phyloP scores from a whole-genome alignment of 2,113 vertebrate genomes.

The Xyrauchen texanus region DNA sequence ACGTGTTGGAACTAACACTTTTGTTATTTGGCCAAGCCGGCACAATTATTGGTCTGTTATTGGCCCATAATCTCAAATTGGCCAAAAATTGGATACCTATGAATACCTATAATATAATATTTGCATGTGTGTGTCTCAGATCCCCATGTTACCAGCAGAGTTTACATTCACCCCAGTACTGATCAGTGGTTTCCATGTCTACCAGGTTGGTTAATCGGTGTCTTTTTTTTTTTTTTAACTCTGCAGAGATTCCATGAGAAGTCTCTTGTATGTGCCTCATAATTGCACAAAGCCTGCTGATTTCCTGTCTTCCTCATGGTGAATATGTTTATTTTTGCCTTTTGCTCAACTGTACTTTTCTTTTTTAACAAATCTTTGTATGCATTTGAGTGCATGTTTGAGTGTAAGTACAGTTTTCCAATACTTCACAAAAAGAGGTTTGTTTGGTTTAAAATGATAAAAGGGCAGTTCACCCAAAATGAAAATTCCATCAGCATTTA shows the following conservation, averaged over 20 bases:
- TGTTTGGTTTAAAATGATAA: too few species aligned
- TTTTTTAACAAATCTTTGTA: not conserved
- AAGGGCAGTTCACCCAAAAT: too few species aligned
- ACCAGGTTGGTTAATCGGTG: conserved; percentile 28
- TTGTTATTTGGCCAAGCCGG: too few species aligned
- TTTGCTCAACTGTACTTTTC: not conserved
- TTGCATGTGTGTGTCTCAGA: not conserved
- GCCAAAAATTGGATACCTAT: too few species aligned
- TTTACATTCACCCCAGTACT: conserved; percentile 15
- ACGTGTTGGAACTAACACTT: too few species aligned
- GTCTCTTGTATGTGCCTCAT: not conserved
- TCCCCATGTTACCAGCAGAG: not conserved
- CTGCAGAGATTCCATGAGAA: not conserved
- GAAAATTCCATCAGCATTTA: too few species aligned
- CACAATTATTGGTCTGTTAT: too few species aligned
- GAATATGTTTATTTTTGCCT: not conserved
- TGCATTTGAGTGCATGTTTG: too few species aligned
- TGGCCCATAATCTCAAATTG: too few species aligned
- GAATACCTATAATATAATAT: too few species aligned
- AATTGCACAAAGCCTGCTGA: conserved; percentile 15
- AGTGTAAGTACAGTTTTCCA: too few species aligned
- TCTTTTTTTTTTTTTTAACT: conserved; percentile 8
- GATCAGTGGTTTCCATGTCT: not conserved
- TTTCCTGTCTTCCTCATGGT: not conserved
- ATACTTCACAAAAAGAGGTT: too few species aligned